Evolutionary conservation across 2,797 vertebrate species (phyloP).

Genomic region (Vultur gryphus): DNA sequence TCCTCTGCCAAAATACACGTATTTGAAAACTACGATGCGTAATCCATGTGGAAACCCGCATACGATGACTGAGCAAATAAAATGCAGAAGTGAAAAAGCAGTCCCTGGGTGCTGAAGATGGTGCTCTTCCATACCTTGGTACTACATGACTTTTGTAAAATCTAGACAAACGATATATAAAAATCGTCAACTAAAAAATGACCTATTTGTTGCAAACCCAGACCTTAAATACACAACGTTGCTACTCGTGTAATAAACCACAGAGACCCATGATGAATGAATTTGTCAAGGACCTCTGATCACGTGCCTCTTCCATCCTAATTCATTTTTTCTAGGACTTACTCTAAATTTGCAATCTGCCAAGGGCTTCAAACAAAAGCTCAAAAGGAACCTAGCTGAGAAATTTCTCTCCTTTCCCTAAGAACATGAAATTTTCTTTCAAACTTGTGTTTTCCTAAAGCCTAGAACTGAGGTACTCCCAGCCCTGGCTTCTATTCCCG

Average conservation of each 20-base stretch:
- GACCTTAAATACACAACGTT: rapidly evolving
- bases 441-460: not conserved
- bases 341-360: not conserved
- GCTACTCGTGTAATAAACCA: not conserved
- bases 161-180: not conserved
- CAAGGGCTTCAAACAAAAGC: not conserved
- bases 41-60: rapidly evolving
- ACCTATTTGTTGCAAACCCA: not conserved
- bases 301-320: not conserved
- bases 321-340: not conserved
- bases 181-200: not conserved
- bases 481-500: not conserved
- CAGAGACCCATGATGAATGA: not conserved
- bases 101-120: not conserved
- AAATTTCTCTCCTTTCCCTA: not conserved
- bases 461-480: not conserved
- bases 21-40: rapidly evolving
- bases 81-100: rapidly evolving
- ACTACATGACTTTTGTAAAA: rapidly evolving
- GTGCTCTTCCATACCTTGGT: not conserved
- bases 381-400: not conserved
- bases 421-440: not conserved
- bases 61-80: rapidly evolving
- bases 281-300: not conserved
- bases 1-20: rapidly evolving